These are phyloP conservation scores for Hyles euphorbiae DNA, from an alignment of 1,140 invertebrate species.

Conservation along the genomic window DNA sequence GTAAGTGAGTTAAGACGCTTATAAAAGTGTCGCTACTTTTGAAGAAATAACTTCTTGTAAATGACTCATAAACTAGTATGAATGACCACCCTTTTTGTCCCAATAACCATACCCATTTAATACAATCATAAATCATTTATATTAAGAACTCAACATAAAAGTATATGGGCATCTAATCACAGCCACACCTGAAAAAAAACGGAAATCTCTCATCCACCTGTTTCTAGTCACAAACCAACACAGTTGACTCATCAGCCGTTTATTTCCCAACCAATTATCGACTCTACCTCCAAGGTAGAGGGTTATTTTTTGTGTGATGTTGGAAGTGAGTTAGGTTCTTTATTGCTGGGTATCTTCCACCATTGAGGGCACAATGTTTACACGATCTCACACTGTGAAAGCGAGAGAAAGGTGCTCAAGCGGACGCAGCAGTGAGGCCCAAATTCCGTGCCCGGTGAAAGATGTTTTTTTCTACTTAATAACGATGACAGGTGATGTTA, in stretches of 20 bases:
- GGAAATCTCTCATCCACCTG: constrained; percentile 26
- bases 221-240: constrained; percentile 12
- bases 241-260: not conserved
- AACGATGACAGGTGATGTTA: not conserved
- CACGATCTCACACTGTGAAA: constrained; percentile 41
- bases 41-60: too few species aligned
- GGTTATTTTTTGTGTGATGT: constrained; percentile 6
- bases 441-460: constrained; percentile 47
- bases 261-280: not conserved
- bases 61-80: too few species aligned
- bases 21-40: too few species aligned
- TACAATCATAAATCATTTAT: too few species aligned
- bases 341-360: constrained; percentile 7
- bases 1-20: too few species aligned
- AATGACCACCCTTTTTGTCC: too few species aligned
- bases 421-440: constrained; percentile 25
- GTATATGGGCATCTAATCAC: constrained; percentile 15
- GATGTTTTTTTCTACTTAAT: constrained; percentile 34
- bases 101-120: too few species aligned
- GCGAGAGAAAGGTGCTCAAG: constrained; percentile 48
- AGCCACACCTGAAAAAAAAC: constrained; percentile 25
- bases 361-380: constrained; percentile 41
- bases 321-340: constrained; percentile 15
- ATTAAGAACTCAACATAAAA: too few species aligned
- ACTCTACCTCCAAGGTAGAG: not conserved